These are phyloP conservation scores for Falcaria lacertinaria DNA, from an alignment of 2,888 invertebrate genomes.

Conservation along the genomic window DNA sequence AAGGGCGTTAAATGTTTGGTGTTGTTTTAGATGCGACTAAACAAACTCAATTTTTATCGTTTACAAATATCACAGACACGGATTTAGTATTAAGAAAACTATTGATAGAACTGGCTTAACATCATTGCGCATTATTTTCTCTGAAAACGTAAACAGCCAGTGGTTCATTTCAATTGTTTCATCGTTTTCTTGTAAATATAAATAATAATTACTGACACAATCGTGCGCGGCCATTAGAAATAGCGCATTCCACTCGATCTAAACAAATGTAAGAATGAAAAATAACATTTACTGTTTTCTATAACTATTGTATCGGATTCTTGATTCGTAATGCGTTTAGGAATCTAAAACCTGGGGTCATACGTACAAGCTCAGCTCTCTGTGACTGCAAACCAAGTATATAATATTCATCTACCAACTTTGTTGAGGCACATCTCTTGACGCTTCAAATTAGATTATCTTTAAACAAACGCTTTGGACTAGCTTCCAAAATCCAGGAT, in stretches of 20 bases:
- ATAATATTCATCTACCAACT: no score
- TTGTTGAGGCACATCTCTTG: no score
- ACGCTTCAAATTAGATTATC: no score
- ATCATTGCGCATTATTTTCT: constrained; percentile 25
- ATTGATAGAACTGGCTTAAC: constrained; percentile 10
- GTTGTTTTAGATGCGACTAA: no score
- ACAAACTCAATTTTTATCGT: no score
- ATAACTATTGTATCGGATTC: constrained; percentile 31
- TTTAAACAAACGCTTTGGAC: no score
- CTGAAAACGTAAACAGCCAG: constrained; percentile 19
- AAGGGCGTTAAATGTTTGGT: no score
- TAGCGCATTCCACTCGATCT: constrained; percentile 40
- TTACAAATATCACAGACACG: background rate
- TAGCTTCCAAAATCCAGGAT: no score
- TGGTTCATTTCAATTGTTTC: constrained; percentile 38
- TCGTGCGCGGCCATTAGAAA: constrained; percentile 36
- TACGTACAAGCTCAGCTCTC: no score
- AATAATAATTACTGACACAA: constrained; percentile 41
- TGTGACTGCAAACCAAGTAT: no score
- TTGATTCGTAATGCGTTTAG: constrained; percentile 24
- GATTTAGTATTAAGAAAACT: background rate
- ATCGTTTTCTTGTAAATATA: constrained; percentile 46
- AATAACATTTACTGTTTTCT: constrained; percentile 38
- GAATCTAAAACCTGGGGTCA: constrained; percentile 27
- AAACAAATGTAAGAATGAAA: constrained; percentile 41